Base-by-base conservation (phyloP, 1,140 invertebrate genomes). In the Sarcophaga peregrina region DNA sequence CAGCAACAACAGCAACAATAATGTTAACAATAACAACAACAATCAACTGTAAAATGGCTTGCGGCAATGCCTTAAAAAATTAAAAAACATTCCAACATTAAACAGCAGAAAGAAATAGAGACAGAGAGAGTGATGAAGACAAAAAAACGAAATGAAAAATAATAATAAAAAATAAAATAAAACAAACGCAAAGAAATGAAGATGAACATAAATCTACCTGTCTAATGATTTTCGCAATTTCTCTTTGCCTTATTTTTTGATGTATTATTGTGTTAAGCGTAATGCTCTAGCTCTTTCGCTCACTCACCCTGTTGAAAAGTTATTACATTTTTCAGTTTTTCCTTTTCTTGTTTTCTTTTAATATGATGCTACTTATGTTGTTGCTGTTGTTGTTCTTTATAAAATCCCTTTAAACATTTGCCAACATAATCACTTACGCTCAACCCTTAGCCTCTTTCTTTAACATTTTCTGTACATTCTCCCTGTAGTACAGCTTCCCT, bases 391-490 rank as follows among this genome's bases (percentile, higher is more conserved):
- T 68, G 8, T 68, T 68, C 54, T 58, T 37, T 7, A 3, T 78
- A 25, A 78, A 78, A 78, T 78, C 75, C 75, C 17, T 78, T 72
- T 76, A 47, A 78, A 78, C 48, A 78, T 78, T 78, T 78, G 75
- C 75, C 46, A 78, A 78, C 75, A 50, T 78, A 78, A 78, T 78
- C 75, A 20, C 62, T 58, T n/a, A 58, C n/a, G 15, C 54, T 37
- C 62, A 25, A 72, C 74, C 74, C 20, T 72, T 72, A 20, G n/a
- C 25, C 25, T 37, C 25, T 37, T 37, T 37, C 25, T 37, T 20
- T 72, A n/a, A 20, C 15, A 11, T 54, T 10, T 54, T 54, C 52
- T 54, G 52, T 54, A 11, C 52, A 15, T 54, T 54, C 5, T 54
- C 52, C n/a, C n/a, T n/a, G n/a, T 54, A 2, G 25, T 37, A 37